Conservation (phyloP, 2,113 vertebrate genomes). For the Sander vitreus region DNA sequence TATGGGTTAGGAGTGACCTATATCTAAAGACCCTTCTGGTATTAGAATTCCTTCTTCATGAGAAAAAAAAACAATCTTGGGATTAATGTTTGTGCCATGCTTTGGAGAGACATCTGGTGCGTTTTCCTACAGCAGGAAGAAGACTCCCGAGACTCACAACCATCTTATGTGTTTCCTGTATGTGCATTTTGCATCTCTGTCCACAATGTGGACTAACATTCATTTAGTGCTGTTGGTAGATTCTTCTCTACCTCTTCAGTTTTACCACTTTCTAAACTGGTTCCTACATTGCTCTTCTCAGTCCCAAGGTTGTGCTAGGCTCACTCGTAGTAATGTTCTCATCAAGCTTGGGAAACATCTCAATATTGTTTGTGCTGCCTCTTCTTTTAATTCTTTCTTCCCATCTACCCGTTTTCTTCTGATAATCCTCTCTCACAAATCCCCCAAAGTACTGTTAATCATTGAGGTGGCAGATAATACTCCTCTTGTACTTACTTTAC, state of each 20-base stretch:
- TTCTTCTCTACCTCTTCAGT: not conserved
- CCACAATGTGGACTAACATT: not conserved
- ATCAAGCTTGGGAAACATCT: not conserved
- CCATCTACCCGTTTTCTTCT: not conserved
- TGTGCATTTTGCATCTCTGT: not conserved
- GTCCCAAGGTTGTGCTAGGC: not conserved
- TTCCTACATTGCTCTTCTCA: not conserved
- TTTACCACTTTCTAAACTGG: too few species aligned
- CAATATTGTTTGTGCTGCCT: not conserved
- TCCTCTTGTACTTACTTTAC: conserved; percentile 51
- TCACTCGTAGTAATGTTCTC: not conserved
- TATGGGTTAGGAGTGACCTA: conserved; percentile 6
- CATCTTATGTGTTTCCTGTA: conserved; percentile 4
- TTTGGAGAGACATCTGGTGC: conserved; percentile 52
- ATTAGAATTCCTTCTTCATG: conserved; percentile 25
- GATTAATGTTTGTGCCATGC: conserved; percentile 34
- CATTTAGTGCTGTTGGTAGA: not conserved
- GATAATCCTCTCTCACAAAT: conserved; percentile 42
- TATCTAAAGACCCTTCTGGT: conserved; percentile 15
- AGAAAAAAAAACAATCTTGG: conserved; percentile 15
- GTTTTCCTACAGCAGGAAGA: conserved; percentile 1
- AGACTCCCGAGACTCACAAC: not conserved
- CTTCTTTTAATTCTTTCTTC: not conserved
- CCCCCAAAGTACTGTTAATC: conserved; percentile 45
- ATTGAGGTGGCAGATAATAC: conserved; percentile 32